A percentile compares a stretch with the other conserved stretches of the same genome.
These are phyloP conservation scores for Phymanthus crucifer DNA, from an alignment of 92 coral and sea anemone genomes.

Conservation along the genomic window DNA sequence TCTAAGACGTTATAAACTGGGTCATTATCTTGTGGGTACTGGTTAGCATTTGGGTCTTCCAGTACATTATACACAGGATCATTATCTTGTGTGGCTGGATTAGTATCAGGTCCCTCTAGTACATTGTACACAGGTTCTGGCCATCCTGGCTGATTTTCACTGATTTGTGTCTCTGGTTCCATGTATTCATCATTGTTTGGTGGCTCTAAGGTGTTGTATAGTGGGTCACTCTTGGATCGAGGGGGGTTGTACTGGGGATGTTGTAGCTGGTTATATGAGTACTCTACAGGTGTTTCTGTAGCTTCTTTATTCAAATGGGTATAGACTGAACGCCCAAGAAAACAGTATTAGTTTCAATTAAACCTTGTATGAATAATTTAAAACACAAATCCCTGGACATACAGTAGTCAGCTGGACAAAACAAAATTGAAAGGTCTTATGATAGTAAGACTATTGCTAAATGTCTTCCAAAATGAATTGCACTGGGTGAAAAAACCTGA, in stretches of 20 bases:
- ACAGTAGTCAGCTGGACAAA: too few relatives aligned
- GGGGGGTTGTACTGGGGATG: conserved; percentile 3
- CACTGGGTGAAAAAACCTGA: too few relatives aligned
- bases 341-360: background rate
- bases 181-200: background rate
- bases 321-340: background rate
- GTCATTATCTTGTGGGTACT: conserved; percentile 22
- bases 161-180: conserved; percentile 18
- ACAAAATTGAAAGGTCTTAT: too few relatives aligned
- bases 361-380: too few relatives aligned
- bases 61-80: conserved; percentile 42
- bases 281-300: background rate
- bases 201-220: too few relatives aligned
- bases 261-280: conserved; percentile 12
- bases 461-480: too few relatives aligned
- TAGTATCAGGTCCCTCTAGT: conserved; percentile 18
- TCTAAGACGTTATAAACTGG: conserved; percentile 47
- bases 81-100: conserved; percentile 10
- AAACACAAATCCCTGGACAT: background rate
- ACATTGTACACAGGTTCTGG: conserved; percentile 28
- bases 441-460: too few relatives aligned
- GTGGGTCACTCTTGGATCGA: conserved; percentile 19
- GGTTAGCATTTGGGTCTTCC: conserved; percentile 10
- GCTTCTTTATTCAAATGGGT: background rate
- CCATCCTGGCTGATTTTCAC: background rate